Percentiles rank a stretch among this genome's conserved stretches.
Conservation (phyloP, 2,113 vertebrate genomes). For the Myrmecophaga tridactyla region DNA sequence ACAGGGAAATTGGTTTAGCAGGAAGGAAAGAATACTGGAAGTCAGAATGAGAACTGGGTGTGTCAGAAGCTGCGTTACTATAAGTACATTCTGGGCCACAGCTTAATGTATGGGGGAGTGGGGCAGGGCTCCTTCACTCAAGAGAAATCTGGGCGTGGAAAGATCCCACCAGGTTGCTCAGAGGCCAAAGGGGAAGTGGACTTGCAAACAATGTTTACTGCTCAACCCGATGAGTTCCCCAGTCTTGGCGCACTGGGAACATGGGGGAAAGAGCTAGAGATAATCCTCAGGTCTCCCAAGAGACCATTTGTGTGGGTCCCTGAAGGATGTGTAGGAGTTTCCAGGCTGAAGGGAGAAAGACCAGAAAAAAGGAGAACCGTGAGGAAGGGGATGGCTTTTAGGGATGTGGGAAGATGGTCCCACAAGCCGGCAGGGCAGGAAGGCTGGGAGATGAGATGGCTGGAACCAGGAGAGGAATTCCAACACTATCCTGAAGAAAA, state of each 20-base stretch:
- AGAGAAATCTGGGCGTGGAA: background rate
- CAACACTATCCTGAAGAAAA: background rate
- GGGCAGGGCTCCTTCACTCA: background rate
- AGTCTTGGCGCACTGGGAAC: background rate
- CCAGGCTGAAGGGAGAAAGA: background rate
- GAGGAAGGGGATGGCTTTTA: background rate
- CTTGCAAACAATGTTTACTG: background rate
- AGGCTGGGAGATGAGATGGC: background rate
- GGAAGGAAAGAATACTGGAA: background rate
- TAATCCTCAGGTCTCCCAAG: background rate
- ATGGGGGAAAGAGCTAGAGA: background rate
- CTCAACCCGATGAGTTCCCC: background rate
- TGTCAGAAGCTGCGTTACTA: background rate
- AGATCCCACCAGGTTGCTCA: background rate
- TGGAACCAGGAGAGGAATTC: background rate
- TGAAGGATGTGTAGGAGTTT: too few species aligned
- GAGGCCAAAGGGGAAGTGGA: background rate
- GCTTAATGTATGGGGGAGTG: background rate
- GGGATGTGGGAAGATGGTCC: background rate
- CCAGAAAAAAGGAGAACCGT: background rate
- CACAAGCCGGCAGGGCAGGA: background rate
- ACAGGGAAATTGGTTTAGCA: background rate
- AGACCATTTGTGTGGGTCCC: background rate
- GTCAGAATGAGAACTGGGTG: background rate
- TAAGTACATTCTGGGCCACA: background rate